Conservation (phyloP, 2,113 vertebrate genomes). For the Ophthalmolycus amberensis region DNA sequence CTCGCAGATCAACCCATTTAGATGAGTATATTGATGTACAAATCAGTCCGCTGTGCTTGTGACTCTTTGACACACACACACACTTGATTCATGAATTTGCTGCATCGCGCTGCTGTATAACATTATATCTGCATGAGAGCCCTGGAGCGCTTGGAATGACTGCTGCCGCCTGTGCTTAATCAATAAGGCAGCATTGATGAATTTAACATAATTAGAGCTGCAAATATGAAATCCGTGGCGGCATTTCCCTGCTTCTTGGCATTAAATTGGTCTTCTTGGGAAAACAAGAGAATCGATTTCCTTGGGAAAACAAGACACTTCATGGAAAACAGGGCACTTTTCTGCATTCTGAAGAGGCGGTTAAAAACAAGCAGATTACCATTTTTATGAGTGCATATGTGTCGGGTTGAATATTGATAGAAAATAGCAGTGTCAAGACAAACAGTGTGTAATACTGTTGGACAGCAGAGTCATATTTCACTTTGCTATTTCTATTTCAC, state of each 20-base stretch:
- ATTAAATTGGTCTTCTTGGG: constrained; percentile 37
- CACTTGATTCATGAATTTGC: constrained; percentile 44
- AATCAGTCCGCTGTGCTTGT: constrained; percentile 16
- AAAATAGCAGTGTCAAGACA: neutral
- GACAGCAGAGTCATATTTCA: constrained; percentile 18
- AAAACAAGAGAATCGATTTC: constrained; percentile 43
- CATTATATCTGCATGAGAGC: constrained; percentile 34
- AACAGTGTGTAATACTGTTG: neutral
- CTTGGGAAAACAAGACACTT: constrained; percentile 28
- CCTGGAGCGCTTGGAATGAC: constrained; percentile 16
- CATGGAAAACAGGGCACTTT: constrained; percentile 7
- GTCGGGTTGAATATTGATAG: constrained; percentile 8
- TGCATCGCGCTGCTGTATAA: constrained; percentile 11
- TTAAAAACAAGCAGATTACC: constrained; percentile 11
- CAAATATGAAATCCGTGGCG: constrained; percentile 47
- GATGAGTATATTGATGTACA: neutral
- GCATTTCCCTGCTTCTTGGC: constrained; percentile 20
- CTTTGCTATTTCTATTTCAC: no score
- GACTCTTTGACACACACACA: constrained; percentile 35
- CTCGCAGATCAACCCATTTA: constrained; percentile 31
- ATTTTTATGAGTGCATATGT: neutral
- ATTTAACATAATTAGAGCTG: constrained; percentile 62
- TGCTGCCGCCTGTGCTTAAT: constrained; percentile 36
- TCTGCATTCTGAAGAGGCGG: constrained; percentile 22
- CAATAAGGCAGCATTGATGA: constrained; percentile 44